These are phyloP conservation scores for Darevskia mixta DNA, from an alignment of 2,797 vertebrate species.

Conservation along the genomic window DNA sequence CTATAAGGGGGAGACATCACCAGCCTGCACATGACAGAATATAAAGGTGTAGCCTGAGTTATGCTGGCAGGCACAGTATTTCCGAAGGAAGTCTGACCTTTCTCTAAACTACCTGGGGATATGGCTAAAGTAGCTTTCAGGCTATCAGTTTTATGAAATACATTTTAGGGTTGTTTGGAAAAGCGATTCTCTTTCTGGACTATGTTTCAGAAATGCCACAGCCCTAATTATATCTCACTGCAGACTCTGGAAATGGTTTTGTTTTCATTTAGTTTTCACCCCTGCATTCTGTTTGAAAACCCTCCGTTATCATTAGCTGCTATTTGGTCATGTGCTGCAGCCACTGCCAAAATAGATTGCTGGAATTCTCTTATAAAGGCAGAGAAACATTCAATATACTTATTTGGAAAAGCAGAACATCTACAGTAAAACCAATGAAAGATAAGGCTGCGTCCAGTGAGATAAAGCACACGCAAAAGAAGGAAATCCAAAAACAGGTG, in stretches of 20 bases:
- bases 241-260: neutral
- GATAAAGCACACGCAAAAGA: neutral
- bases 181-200: neutral
- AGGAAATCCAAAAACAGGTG: neutral
- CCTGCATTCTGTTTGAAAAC: neutral
- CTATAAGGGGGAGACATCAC: neutral
- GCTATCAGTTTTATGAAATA: neutral
- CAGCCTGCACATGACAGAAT: neutral
- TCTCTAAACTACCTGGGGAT: neutral
- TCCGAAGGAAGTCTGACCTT: neutral
- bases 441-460: neutral
- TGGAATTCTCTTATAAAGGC: conserved; percentile 4
- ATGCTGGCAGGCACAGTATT: neutral
- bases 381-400: neutral
- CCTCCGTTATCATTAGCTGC: conserved; percentile 14
- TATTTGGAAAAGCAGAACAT: neutral
- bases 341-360: conserved; percentile 7
- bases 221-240: neutral
- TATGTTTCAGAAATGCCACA: conserved; percentile 11
- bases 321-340: conserved; percentile 1
- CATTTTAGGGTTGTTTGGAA: neutral
- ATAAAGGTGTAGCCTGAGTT: neutral
- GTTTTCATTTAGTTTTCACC: neutral
- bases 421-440: neutral
- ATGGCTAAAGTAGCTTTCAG: neutral